These are phyloP conservation scores for Hypomesus transpacificus DNA, from an alignment of 2,113 vertebrate species.

Conservation along the genomic window DNA sequence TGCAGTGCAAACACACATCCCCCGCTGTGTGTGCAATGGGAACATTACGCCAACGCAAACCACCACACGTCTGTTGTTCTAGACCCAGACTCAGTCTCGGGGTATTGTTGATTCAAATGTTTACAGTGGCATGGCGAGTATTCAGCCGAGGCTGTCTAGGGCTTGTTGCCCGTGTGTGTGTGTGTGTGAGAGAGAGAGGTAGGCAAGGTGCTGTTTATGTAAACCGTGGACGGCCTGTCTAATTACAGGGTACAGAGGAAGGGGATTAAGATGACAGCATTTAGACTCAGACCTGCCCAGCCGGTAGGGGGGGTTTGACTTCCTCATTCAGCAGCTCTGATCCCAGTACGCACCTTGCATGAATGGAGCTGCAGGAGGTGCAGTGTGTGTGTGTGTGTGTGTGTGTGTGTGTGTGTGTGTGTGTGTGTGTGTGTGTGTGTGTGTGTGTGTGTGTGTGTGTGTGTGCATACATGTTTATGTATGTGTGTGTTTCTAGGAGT, in stretches of 20 bases:
- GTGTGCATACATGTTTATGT: neutral
- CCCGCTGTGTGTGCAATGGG: neutral
- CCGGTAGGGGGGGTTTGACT: slow-evolving; percentile 28
- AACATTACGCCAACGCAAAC: slow-evolving; percentile 30
- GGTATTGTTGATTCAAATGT: slow-evolving; percentile 46
- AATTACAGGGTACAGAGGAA: slow-evolving; percentile 62
- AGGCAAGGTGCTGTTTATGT: slow-evolving; percentile 64
- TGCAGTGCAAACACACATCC: neutral
- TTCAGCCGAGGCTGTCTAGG: slow-evolving; percentile 22
- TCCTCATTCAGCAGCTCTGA: slow-evolving; percentile 1
- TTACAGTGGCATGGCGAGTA: slow-evolving; percentile 38
- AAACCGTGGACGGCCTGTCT: slow-evolving; percentile 54
- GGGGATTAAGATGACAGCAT: slow-evolving; percentile 60
- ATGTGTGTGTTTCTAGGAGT: neutral
- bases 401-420: too few species aligned
- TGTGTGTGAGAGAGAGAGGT: slow-evolving; percentile 8
- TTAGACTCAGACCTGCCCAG: slow-evolving; percentile 37
- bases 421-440: slow-evolving; percentile 7
- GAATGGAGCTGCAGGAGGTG: too few species aligned
- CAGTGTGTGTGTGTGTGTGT: neutral
- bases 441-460: neutral
- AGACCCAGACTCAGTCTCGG: slow-evolving; percentile 15
- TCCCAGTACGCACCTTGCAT: neutral
- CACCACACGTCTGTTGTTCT: slow-evolving; percentile 38
- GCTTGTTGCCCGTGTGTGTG: slow-evolving; percentile 49